Evolutionary conservation across 53 echinoderm and acorn worm genomes (phyloP), one percentile per base, ranked within the genome.

Genomic region (Stichopus horrens): DNA sequence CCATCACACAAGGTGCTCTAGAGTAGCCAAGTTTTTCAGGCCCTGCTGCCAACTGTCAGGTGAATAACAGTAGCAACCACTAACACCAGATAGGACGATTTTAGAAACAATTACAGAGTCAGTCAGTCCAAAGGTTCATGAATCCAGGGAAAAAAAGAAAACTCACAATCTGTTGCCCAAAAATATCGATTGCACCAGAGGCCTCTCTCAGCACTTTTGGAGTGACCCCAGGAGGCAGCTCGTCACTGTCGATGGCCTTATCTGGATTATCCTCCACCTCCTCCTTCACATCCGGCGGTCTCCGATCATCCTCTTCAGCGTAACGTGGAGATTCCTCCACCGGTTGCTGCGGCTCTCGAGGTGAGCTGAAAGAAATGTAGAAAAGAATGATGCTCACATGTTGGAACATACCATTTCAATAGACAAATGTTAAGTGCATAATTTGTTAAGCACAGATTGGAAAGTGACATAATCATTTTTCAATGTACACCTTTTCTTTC

Each of bases 151-250:
- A 83, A 37, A 9, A 10, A 54, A 54, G 65, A 21, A 59, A 51
- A 59, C 93, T 88, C 74, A 97, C 97, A 90, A 91, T 86, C 58
- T 97, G 93, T 77, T 88, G 81, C 52, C 97, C 97, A 88, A 97
- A 95, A 23, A 91, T 74, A 75, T 95, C 97, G 52, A 93, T 93
- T 52, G 95, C 95, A 18, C 68, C 76, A 11, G 92, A 86, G 19
- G 95, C 90, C 58, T 97, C 95, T 66, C 97, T 88, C 19, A 88
- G 65, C 8, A 86, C 76, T 21, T 93, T 92, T 16, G 89, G 55
- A 9, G 88, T 75, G 55, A 75, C 66, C 22, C 74, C 74, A 11
- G 55, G 88, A 54, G 57, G 76, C 76, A 87, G 20, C 68, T 87
- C 91, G 79, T 85, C 79, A 23, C 54, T 85, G 11, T 91, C 94